A percentile compares a stretch with the other conserved stretches of the same genome.
Conservation (phyloP, 2,888 invertebrate genomes). For the Limnephilus lunatus region DNA sequence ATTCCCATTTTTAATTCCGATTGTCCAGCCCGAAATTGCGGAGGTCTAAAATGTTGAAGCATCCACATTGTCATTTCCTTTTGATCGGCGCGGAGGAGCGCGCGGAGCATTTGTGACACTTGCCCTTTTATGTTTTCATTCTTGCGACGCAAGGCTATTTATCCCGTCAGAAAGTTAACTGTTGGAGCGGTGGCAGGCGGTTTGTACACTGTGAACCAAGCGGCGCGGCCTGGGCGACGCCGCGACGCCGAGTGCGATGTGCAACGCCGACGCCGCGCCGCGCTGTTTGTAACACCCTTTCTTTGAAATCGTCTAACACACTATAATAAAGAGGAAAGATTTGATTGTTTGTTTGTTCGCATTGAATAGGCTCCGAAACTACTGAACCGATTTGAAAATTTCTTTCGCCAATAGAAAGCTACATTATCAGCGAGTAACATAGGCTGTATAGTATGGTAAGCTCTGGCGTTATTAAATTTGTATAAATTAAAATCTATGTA, state of each 20-base stretch:
- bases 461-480: too few species aligned
- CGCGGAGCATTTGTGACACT: constrained; percentile 38
- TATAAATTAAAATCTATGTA: too few species aligned
- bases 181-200: background rate
- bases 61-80: constrained; percentile 29
- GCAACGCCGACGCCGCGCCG: background rate
- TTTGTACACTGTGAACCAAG: background rate
- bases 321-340: too few species aligned
- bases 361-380: too few species aligned
- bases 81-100: constrained; percentile 8
- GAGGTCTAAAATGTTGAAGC: background rate
- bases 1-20: background rate
- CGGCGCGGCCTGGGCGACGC: too few species aligned
- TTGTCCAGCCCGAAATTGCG: background rate
- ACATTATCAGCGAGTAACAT: too few species aligned
- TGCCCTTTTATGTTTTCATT: constrained; percentile 38
- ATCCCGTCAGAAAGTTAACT: constrained; percentile 8
- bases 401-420: too few species aligned
- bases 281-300: background rate
- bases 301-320: constrained; percentile 19
- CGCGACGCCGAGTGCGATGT: background rate
- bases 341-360: too few species aligned
- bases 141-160: constrained; percentile 13
- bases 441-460: too few species aligned
- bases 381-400: too few species aligned